Conservation (phyloP, 2,797 vertebrate genomes). For the Alosa sapidissima region DNA sequence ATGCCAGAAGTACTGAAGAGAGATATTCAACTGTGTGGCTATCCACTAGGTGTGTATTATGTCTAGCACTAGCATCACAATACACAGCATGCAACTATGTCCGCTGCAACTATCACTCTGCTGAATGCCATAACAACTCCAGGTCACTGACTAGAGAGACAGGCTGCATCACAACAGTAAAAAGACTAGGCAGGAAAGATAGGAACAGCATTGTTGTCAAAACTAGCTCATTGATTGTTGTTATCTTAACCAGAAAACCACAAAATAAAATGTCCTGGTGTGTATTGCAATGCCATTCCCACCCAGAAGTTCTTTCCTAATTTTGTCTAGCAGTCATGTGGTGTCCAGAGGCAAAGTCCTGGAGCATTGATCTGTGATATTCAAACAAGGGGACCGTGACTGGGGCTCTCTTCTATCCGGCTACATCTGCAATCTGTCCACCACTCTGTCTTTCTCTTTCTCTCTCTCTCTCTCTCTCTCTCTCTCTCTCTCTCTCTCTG, state of each 20-base stretch:
- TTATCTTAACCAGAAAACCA: background rate
- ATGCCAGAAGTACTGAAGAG: background rate
- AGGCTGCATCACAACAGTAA: background rate
- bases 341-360: background rate
- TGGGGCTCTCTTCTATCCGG: slow-evolving; percentile 5
- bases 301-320: background rate
- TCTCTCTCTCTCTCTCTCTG: background rate
- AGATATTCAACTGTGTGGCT: background rate
- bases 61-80: background rate
- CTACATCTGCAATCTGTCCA: slow-evolving; percentile 4
- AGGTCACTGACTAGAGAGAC: background rate
- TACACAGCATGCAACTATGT: background rate
- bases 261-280: background rate
- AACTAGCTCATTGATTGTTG: background rate
- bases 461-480: background rate
- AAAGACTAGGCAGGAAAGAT: background rate
- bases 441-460: background rate
- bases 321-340: background rate
- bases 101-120: background rate
- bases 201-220: background rate
- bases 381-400: slow-evolving; percentile 12
- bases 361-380: background rate
- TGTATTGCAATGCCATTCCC: background rate
- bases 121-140: background rate
- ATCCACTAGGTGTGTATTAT: background rate